Evolutionary conservation across 1,140 invertebrate species (phyloP), one percentile per base, ranked within the genome.

Genomic region (Saccostrea cuccullata): DNA sequence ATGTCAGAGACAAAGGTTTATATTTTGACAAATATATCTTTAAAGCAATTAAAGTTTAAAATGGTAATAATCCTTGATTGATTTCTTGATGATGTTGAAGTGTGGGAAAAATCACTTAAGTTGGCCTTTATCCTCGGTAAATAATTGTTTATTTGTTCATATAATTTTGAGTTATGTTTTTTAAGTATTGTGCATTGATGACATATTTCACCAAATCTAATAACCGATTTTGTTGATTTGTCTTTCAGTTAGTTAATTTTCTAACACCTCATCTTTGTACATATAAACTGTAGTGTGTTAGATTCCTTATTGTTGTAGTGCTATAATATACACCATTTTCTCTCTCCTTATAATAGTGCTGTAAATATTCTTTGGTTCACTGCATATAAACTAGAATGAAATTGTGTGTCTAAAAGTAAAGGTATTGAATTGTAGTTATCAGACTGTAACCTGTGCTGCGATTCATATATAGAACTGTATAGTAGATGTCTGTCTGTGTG

Each of bases 171-270:
- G 26, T 26, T 12, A 77, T 36, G 30, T 0, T 26, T 36, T 77
- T 30, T 77, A 30, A 77, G 70, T 77, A 77, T 77, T 77, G 23
- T 77, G 26, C 13, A 12, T 77, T 26, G 23, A 30, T 30, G 8
- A 77, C 11, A 17, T 30, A 30, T 36, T 30, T 12, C 15, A 36
- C 30, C 15, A 67, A 20, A 67, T 67, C 15, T 67, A 23, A 20
- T n/a, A 67, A 67, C 23, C 20, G 9, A 64, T 64, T 26, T 12
- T 11, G 26, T 36, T 77, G 70, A 77, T 26, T 30, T 77, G 70
- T 77, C 70, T 77, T 77, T 77, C 70, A 77, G 70, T 77, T 77
- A 15, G 11, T 36, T 40, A 26, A 67, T 67, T 67, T 23, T 67
- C 20, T n/a, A 20, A 2, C 30, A 36, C 30, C 30, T 36, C 30